Evolutionary conservation across 2,113 vertebrate genomes (phyloP).

Genomic region (Psittacula cyanocephala): DNA sequence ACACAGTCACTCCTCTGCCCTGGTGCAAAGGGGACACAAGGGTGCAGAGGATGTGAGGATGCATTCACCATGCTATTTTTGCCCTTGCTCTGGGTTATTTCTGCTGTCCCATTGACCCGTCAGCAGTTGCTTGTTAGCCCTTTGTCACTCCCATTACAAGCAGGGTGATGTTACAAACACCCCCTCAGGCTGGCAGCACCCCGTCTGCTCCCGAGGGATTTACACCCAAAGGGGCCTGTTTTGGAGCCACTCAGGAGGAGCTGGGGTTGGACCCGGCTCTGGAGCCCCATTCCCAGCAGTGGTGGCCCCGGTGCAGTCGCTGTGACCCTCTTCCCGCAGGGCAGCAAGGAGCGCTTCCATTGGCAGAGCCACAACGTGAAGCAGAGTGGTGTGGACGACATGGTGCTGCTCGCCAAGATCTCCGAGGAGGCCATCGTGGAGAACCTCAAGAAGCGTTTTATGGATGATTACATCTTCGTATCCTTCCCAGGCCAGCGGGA

Average conservation of each 20-base stretch:
- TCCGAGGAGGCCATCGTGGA: slow-evolving; percentile 91
- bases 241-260: background rate
- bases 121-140: background rate
- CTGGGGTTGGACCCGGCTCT: background rate
- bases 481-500: slow-evolving; percentile 60
- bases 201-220: background rate
- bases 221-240: fast-evolving
- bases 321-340: slow-evolving; percentile 66
- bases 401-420: slow-evolving; percentile 96
- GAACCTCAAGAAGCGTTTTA: slow-evolving; percentile 95
- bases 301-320: background rate
- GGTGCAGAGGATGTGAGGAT: background rate
- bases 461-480: slow-evolving; percentile 98
- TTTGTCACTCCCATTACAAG: fast-evolving
- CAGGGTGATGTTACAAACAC: background rate
- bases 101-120: background rate
- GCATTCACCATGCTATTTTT: background rate
- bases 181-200: background rate
- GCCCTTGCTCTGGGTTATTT: background rate
- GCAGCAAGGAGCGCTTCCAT: slow-evolving; percentile 91
- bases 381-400: slow-evolving; percentile 96
- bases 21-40: fast-evolving
- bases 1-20: background rate
- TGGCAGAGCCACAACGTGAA: slow-evolving; percentile 99
- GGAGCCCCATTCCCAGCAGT: fast-evolving